These are phyloP conservation scores for Pedionomus torquatus DNA, from an alignment of 2,113 vertebrate species.

Conservation along the genomic window DNA sequence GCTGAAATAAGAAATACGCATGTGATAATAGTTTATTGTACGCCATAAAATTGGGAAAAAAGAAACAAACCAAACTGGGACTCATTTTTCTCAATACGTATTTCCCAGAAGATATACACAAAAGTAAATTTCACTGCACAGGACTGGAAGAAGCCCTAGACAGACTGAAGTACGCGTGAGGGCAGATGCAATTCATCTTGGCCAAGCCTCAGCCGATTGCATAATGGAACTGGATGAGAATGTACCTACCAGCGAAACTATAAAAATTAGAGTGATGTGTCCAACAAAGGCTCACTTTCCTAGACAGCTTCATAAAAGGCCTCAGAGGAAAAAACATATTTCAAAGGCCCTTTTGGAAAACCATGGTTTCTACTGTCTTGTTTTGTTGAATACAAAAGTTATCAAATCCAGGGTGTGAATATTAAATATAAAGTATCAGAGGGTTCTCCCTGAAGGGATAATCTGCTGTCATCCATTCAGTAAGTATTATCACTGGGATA, in stretches of 20 bases:
- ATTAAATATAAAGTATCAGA: background rate
- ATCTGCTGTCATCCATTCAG: background rate
- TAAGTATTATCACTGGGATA: background rate
- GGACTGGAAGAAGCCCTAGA: background rate
- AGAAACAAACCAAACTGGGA: background rate
- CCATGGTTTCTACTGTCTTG: background rate
- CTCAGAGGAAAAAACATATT: background rate
- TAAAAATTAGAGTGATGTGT: background rate
- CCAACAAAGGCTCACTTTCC: constrained; percentile 35
- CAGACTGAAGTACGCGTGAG: background rate
- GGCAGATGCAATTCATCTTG: background rate
- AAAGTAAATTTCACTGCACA: background rate
- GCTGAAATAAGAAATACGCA: background rate
- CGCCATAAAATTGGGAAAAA: background rate
- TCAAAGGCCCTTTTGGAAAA: constrained; percentile 7
- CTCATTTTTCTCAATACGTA: background rate
- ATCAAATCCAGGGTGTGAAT: background rate
- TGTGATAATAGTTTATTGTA: background rate
- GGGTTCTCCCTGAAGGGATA: background rate
- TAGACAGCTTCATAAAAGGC: constrained; percentile 14
- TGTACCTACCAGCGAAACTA: background rate
- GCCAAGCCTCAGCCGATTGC: constrained; percentile 18
- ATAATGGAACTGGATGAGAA: constrained; percentile 17
- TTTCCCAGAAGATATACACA: background rate
- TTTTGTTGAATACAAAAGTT: background rate